Percentiles rank a stretch among this genome's conserved stretches.
phyloP scores from a whole-genome alignment of 2,797 vertebrate species.

The Ataeniobius toweri region DNA sequence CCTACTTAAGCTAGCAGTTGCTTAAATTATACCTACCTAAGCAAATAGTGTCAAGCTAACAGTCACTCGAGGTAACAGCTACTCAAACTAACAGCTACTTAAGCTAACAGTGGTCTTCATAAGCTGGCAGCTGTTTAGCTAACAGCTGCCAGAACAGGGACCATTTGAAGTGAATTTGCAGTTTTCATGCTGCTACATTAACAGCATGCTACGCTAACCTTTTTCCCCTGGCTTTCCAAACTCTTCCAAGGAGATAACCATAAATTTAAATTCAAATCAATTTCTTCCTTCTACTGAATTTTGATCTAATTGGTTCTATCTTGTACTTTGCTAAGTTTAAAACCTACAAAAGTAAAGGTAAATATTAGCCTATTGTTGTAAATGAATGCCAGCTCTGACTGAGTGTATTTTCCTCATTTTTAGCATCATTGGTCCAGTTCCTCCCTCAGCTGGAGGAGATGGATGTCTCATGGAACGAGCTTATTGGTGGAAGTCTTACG shows the following conservation, averaged over 20 bases:
- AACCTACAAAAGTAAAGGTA: background rate
- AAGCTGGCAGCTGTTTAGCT: background rate
- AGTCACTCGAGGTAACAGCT: background rate
- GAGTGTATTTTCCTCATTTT: background rate
- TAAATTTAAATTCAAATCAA: no score
- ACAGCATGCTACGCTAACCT: no score
- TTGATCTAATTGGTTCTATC: background rate
- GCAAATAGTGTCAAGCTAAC: no score
- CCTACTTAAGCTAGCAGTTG: background rate
- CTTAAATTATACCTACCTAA: no score
- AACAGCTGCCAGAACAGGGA: background rate
- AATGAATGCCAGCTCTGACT: background rate
- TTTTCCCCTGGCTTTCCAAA: no score
- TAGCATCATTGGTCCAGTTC: constrained; percentile 78
- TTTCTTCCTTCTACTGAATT: background rate
- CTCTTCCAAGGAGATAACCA: no score
- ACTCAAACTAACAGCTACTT: background rate
- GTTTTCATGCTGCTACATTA: no score
- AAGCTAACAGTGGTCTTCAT: no score
- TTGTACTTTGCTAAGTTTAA: background rate
- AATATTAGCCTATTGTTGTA: background rate
- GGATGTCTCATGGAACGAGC: constrained; percentile 89
- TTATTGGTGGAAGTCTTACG: constrained; percentile 82
- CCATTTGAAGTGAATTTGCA: no score
- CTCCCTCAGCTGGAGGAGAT: constrained; percentile 86